A percentile compares a stretch with the other conserved stretches of the same genome.
phyloP scores from a whole-genome alignment of 2,797 vertebrate species.

The Cyprinodon diabolis region DNA sequence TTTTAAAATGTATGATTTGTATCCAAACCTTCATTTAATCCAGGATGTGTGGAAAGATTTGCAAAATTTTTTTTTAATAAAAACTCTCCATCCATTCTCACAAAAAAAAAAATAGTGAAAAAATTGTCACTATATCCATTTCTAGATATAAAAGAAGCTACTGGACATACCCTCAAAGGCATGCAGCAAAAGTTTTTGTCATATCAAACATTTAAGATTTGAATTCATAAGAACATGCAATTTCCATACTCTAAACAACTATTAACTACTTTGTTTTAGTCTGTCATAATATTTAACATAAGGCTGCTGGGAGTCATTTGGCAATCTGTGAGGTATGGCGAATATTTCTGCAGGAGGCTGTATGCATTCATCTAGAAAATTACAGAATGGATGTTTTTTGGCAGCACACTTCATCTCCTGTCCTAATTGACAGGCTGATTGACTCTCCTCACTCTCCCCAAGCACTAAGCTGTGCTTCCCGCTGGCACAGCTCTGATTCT shows the following conservation, averaged over 20 bases:
- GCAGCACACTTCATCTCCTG: constrained; percentile 38
- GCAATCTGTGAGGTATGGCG: neutral
- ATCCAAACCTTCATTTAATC: neutral
- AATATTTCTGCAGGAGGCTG: neutral
- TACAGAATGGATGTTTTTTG: constrained; percentile 44
- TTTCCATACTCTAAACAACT: neutral
- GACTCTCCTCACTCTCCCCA: constrained; percentile 27
- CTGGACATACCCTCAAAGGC: neutral
- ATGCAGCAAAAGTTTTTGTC: neutral
- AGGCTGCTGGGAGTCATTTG: neutral
- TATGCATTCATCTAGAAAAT: constrained; percentile 41
- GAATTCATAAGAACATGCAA: neutral
- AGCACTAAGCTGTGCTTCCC: constrained; percentile 4
- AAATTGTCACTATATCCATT: neutral
- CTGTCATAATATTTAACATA: neutral
- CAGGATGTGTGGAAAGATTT: neutral
- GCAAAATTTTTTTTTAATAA: neutral
- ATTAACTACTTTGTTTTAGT: neutral
- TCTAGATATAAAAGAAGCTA: neutral
- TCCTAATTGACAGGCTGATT: constrained; percentile 59
- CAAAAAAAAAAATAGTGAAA: neutral
- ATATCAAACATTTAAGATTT: neutral
- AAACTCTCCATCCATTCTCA: neutral
- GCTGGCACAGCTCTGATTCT: constrained; percentile 15
- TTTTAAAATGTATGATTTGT: neutral